Conservation (phyloP, 1,140 invertebrate genomes). For the Cydia splendana region DNA sequence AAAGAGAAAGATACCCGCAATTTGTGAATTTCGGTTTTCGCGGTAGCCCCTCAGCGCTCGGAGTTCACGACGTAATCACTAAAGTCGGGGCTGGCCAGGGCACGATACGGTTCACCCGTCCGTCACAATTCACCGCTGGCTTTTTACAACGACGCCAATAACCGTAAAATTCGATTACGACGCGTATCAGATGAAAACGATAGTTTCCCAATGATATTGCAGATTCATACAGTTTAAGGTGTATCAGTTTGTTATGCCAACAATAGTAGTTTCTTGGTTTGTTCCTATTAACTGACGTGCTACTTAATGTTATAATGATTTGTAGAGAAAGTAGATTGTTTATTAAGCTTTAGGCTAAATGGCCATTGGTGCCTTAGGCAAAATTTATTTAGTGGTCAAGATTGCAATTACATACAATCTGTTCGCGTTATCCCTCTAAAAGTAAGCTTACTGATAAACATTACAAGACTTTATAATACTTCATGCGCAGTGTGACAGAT, state of each 20-base stretch:
- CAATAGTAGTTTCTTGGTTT: conserved; percentile 1
- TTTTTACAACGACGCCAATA: conserved; percentile 60
- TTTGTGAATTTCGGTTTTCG: too few relatives aligned
- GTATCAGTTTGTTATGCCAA: background rate
- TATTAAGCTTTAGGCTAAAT: background rate
- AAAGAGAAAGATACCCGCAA: too few relatives aligned
- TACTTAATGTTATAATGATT: too few relatives aligned
- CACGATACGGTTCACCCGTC: conserved; percentile 49
- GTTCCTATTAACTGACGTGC: too few relatives aligned
- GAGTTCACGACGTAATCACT: conserved; percentile 41
- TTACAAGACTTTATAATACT: background rate
- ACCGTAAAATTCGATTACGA: conserved; percentile 69
- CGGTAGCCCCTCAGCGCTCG: too few relatives aligned
- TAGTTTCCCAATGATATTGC: conserved; percentile 52
- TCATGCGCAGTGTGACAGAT: background rate
- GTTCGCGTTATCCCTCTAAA: too few relatives aligned
- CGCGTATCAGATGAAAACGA: conserved; percentile 62
- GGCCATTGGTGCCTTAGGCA: background rate
- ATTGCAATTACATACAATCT: background rate
- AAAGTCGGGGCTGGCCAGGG: conserved; percentile 36
- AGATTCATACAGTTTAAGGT: conserved; percentile 4
- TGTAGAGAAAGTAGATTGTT: background rate
- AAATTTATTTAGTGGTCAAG: background rate
- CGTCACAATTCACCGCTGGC: conserved; percentile 52
- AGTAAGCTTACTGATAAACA: background rate